Conservation (phyloP, 2,113 vertebrate species). For the Megaceryle maxima region DNA sequence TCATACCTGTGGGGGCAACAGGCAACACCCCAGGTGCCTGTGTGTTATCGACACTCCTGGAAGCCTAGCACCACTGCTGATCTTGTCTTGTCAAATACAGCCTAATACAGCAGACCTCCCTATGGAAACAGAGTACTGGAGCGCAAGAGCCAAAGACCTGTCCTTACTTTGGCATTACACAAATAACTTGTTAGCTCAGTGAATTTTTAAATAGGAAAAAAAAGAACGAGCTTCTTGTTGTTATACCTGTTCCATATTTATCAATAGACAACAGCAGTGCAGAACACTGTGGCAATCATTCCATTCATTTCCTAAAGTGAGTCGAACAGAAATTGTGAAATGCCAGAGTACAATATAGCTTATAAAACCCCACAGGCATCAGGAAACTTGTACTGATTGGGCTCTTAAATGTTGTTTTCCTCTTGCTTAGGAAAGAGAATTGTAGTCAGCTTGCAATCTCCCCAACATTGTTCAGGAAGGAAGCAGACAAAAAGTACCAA, state of each 20-base stretch:
- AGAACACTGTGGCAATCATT: not conserved
- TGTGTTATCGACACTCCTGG: not conserved
- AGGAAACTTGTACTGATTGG: conserved; percentile 55
- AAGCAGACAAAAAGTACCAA: conserved; percentile 58
- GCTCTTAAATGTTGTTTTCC: conserved; percentile 39
- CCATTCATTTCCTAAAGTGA: conserved; percentile 13
- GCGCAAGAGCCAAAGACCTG: not conserved
- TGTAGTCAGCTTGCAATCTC: conserved; percentile 70
- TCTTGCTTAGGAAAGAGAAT: conserved; percentile 46
- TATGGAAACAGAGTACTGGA: not conserved
- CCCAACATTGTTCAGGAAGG: conserved; percentile 51
- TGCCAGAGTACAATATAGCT: conserved; percentile 5
- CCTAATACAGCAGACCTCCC: not conserved
- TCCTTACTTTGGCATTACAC: not conserved
- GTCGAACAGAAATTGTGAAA: conserved; percentile 18
- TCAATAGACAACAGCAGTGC: not conserved
- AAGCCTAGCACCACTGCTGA: not conserved
- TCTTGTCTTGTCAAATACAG: not conserved
- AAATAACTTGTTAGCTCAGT: not conserved
- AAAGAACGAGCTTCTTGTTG: not conserved
- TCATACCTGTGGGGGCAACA: accelerated
- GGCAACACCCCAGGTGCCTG: not conserved
- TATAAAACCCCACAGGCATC: not conserved
- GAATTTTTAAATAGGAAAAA: not conserved
- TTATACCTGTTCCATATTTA: conserved; percentile 43